These are phyloP conservation scores for Apodemia hepburni DNA, from an alignment of 2,888 invertebrate species.

Conservation along the genomic window DNA sequence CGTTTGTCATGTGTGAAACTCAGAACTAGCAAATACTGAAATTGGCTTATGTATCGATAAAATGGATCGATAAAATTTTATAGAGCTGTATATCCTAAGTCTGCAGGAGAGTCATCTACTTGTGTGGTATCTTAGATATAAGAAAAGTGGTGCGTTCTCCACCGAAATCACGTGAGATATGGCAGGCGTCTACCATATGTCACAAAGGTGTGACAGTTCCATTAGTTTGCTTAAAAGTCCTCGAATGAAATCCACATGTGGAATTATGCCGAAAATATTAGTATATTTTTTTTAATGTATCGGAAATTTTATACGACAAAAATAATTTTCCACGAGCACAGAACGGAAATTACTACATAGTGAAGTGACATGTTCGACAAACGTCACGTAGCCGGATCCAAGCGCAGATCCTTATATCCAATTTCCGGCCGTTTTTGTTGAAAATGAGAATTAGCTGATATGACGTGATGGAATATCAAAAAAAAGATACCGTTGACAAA, in stretches of 20 bases:
- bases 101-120: too few relatives aligned
- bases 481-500: not conserved
- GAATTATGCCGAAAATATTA: conserved; percentile 30
- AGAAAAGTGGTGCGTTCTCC: too few relatives aligned
- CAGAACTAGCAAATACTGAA: too few relatives aligned
- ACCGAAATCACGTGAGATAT: too few relatives aligned
- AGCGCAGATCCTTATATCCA: conserved; percentile 78
- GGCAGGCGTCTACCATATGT: too few relatives aligned
- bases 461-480: conserved; percentile 58
- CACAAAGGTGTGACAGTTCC: too few relatives aligned
- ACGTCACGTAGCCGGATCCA: conserved; percentile 77
- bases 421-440: conserved; percentile 78
- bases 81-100: too few relatives aligned
- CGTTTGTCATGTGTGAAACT: too few relatives aligned
- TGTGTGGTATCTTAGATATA: too few relatives aligned
- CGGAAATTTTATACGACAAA: conserved; percentile 77
- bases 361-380: conserved; percentile 79
- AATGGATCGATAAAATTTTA: too few relatives aligned
- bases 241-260: not conserved
- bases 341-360: conserved; percentile 79
- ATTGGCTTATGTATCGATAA: too few relatives aligned
- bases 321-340: conserved; percentile 77
- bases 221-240: too few relatives aligned
- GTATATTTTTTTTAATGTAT: conserved; percentile 63
- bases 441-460: conserved; percentile 76